These are phyloP conservation scores for Stercorarius parasiticus DNA, from an alignment of 2,113 vertebrate species.

Conservation along the genomic window DNA sequence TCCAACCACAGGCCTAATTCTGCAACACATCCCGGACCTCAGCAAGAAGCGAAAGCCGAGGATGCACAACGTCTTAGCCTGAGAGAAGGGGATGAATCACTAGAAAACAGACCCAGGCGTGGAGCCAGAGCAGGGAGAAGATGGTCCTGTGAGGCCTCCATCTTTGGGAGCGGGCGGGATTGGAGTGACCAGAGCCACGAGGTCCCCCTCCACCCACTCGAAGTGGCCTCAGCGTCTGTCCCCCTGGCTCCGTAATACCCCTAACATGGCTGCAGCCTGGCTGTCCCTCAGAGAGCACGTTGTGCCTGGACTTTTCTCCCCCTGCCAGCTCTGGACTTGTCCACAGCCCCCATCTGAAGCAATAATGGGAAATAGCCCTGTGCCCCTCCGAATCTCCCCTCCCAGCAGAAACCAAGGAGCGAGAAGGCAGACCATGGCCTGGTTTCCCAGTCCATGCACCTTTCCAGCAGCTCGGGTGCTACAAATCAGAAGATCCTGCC, in stretches of 20 bases:
- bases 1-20: neutral
- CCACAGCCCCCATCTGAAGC: fast-evolving
- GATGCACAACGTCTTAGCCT: neutral
- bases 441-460: neutral
- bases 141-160: neutral
- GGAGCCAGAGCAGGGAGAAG: conserved; percentile 12
- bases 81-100: conserved; percentile 42
- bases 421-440: neutral
- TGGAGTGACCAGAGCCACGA: neutral
- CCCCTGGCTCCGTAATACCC: fast-evolving
- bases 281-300: neutral
- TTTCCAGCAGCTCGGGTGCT: neutral
- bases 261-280: neutral
- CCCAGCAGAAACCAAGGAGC: neutral
- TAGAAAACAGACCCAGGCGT: conserved; percentile 25
- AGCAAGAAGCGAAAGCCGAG: neutral
- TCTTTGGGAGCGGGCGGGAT: neutral
- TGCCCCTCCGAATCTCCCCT: fast-evolving
- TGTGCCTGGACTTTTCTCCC: neutral
- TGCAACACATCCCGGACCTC: neutral
- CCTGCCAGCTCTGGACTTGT: neutral
- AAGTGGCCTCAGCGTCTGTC: neutral
- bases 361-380: neutral
- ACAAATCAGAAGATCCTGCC: neutral
- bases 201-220: neutral